phyloP scores from a whole-genome alignment of 53 echinoderm and acorn worm species.

The Crossaster papposus region DNA sequence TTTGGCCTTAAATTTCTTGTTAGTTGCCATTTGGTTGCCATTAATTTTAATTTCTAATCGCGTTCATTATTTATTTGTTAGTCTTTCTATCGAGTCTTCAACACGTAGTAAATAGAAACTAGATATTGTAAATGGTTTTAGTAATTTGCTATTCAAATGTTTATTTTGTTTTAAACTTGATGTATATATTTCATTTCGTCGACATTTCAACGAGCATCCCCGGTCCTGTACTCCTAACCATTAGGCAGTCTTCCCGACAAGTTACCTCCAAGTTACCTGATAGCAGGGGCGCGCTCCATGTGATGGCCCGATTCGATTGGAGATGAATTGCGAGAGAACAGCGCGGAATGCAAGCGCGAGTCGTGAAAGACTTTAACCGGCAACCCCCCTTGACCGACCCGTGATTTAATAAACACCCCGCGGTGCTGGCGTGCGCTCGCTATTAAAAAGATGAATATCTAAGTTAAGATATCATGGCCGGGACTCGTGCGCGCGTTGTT shows the following conservation, averaged over 20 bases:
- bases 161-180: no score
- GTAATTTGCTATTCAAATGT: no score
- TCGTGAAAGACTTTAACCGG: background rate
- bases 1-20: no score
- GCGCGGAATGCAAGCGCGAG: background rate
- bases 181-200: no score
- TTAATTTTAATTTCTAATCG: no score
- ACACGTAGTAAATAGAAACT: no score
- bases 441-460: conserved; percentile 30
- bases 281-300: background rate
- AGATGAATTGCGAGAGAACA: background rate
- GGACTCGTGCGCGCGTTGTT: conserved; percentile 18
- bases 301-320: conserved; percentile 8
- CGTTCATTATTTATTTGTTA: no score
- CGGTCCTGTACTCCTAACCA: background rate
- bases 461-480: conserved; percentile 24
- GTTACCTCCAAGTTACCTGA: background rate
- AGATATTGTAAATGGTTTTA: no score
- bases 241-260: background rate
- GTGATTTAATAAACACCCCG: conserved; percentile 45
- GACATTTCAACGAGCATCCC: no score
- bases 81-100: no score
- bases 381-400: background rate
- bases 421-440: conserved; percentile 9
- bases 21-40: no score